Percentiles rank a stretch among this genome's conserved stretches.
Evolutionary conservation across 2,797 vertebrate genomes (phyloP).

Genomic region (Malurus splendens): DNA sequence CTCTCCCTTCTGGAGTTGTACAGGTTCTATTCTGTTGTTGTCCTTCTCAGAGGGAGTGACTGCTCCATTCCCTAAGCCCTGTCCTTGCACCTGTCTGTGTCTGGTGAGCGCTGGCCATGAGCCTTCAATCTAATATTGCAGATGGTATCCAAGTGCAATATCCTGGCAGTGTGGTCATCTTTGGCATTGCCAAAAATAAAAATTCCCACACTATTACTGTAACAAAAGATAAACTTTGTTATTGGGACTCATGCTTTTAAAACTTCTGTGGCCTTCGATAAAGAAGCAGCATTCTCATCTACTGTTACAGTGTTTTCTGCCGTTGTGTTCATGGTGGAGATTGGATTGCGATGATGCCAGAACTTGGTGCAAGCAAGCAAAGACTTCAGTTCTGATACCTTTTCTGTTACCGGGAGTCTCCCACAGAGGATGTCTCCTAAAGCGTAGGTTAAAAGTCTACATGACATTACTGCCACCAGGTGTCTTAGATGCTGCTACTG

Average conservation of each 20-base stretch:
- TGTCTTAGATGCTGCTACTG: constrained; percentile 13
- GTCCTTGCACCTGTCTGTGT: background rate
- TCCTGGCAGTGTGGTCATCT: background rate
- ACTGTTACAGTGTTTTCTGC: background rate
- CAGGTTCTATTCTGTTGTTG: background rate
- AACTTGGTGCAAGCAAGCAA: background rate
- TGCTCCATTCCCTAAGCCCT: background rate
- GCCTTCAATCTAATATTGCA: background rate
- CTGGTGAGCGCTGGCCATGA: background rate
- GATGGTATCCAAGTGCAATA: accelerated
- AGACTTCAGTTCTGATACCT: background rate
- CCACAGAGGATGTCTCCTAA: background rate
- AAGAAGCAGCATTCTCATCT: background rate
- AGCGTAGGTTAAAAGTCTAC: background rate
- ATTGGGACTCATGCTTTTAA: accelerated
- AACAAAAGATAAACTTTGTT: background rate
- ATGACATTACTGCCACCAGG: constrained; percentile 38
- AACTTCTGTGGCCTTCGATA: background rate
- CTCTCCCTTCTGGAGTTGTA: background rate
- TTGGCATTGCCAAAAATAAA: background rate
- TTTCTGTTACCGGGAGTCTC: background rate
- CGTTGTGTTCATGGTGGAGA: accelerated
- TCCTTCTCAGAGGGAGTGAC: background rate
- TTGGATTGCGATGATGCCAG: background rate
- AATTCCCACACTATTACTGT: background rate